Evolutionary conservation across 1,140 invertebrate genomes (phyloP).

Genomic region (Anthonomus grandis): DNA sequence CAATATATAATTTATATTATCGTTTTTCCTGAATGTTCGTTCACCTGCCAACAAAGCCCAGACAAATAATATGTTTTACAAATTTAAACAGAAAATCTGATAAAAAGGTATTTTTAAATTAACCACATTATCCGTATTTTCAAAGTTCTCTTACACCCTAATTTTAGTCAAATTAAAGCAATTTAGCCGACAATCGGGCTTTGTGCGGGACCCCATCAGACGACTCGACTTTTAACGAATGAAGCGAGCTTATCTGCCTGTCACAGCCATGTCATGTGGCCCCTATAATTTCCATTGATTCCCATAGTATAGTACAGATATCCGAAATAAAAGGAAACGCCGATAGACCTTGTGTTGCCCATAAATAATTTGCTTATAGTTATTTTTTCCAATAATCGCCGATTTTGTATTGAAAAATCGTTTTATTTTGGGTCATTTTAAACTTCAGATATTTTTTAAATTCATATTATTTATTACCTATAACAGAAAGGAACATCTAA

Average conservation of each 20-base stretch:
- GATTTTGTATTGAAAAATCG: too few relatives aligned
- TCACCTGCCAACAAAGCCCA: not conserved
- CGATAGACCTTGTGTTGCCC: too few relatives aligned
- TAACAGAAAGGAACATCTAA: too few relatives aligned
- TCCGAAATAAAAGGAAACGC: too few relatives aligned
- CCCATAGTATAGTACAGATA: too few relatives aligned
- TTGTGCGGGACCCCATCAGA: too few relatives aligned
- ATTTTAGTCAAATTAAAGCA: slow-evolving; percentile 17
- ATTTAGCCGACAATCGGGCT: slow-evolving; percentile 17
- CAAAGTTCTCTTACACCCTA: slow-evolving; percentile 15
- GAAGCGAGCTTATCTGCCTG: slow-evolving; percentile 31
- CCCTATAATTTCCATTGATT: slow-evolving; percentile 35
- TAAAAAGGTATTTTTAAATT: slow-evolving; percentile 11
- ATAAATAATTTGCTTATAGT: too few relatives aligned
- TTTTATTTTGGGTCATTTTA: too few relatives aligned
- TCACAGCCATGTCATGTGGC: slow-evolving; percentile 34
- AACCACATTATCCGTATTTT: slow-evolving; percentile 10
- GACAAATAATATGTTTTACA: slow-evolving; percentile 4
- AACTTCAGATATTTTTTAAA: too few relatives aligned
- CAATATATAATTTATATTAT: not conserved
- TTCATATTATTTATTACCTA: too few relatives aligned
- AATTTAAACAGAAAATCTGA: slow-evolving; percentile 6
- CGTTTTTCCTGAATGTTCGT: not conserved
- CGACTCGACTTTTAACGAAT: slow-evolving; percentile 21
- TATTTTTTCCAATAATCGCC: too few relatives aligned